phyloP scores from a whole-genome alignment of 2,113 vertebrate genomes.

The Ancistrus triradiatus region DNA sequence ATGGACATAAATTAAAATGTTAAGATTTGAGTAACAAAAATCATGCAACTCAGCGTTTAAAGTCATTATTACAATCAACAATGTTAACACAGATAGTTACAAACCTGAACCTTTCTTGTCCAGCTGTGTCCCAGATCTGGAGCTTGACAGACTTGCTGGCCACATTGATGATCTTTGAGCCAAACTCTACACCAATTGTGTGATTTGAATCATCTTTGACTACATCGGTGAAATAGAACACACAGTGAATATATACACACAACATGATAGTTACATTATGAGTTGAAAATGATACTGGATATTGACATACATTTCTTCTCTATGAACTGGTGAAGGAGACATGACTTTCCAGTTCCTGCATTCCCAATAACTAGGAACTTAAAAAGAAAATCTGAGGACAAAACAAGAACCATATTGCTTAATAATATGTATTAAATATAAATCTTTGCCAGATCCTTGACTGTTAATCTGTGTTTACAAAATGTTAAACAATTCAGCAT shows the following conservation, averaged over 20 bases:
- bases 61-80: background rate
- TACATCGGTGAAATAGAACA: constrained; percentile 42
- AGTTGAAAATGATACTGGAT: too few species aligned
- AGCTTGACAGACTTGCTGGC: constrained; percentile 90
- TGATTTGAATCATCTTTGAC: constrained; percentile 95
- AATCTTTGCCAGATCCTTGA: background rate
- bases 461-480: background rate
- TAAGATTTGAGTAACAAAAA: background rate
- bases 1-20: too few species aligned
- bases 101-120: constrained; percentile 89
- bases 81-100: background rate
- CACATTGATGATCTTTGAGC: constrained; percentile 87
- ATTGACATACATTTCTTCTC: constrained; percentile 89
- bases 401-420: constrained; percentile 5
- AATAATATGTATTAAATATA: background rate
- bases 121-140: constrained; percentile 93
- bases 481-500: too few species aligned
- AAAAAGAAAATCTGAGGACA: constrained; percentile 83
- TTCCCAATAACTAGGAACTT: constrained; percentile 94
- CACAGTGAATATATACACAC: background rate
- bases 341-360: constrained; percentile 87
- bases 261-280: background rate
- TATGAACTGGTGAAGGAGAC: constrained; percentile 84
- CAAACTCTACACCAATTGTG: constrained; percentile 91
- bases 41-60: background rate